Evolutionary conservation across 2,888 invertebrate species (phyloP), one percentile per base, ranked within the genome.

Genomic region (Acronicta psi): DNA sequence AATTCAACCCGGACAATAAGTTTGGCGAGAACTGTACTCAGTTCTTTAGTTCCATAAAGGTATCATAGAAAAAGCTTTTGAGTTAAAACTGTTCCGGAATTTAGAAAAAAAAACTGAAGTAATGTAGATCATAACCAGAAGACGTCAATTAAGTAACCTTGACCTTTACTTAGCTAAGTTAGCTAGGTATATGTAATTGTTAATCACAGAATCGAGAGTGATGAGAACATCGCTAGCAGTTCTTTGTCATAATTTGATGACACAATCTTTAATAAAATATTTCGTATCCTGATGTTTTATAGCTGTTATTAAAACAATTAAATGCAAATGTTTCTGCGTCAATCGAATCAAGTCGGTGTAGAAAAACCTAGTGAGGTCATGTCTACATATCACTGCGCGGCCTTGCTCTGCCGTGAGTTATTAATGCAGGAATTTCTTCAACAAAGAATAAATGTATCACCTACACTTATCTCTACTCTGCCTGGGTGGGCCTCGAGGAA

Each of bases 381-480:
- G 13, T 41, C 43, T 43, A 49, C 42, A 58, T 59, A 59, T 23
- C 38, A 41, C 23, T n/a, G 17, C 42, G 31, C 25, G 51, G 14
- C 69, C 78, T 75, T 62, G 66, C 46, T 52, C 14, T 29, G 50
- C 51, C 51, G 62, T 49, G 55, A 16, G 52, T 75, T 69, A 74
- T 73, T 72, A 68, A 75, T 77, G 68, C 76, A 75, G 65, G 73
- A 75, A 77, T 77, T 79, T 68, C 67, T 74, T 70, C 38, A 40
- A 71, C 66, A 77, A 74, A 73, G 65, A 52, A 61, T 47, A 41
- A 37, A 51, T 69, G 46, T 57, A 56, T 71, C 68, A 63, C 45
- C 53, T 59, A 50, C 29, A 44, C 36, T 31, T 36, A 55, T 20
- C 14, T 42, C 34, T 1, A 34, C 34, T 34, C n/a, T 36, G 44